These are phyloP conservation scores for Peromyscus polionotus DNA, from an alignment of 2,113 vertebrate genomes.

Conservation along the genomic window DNA sequence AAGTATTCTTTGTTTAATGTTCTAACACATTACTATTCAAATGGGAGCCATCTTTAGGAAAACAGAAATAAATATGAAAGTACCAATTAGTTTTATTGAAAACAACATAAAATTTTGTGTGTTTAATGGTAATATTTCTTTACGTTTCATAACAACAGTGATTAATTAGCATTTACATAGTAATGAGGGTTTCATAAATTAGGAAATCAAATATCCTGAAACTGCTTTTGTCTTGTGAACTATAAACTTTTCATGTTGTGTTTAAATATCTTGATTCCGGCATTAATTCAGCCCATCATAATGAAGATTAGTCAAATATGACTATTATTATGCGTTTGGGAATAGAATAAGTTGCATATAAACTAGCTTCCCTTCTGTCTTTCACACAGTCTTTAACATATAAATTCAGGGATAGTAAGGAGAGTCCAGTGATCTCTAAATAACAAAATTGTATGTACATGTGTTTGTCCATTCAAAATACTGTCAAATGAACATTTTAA, in stretches of 20 bases:
- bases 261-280: background rate
- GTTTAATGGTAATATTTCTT: background rate
- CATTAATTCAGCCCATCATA: background rate
- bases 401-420: conserved; percentile 73
- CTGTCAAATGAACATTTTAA: conserved; percentile 71
- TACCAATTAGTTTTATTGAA: background rate
- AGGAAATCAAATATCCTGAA: background rate
- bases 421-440: conserved; percentile 71
- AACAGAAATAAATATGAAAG: background rate
- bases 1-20: background rate
- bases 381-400: conserved; percentile 58
- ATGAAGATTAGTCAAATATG: background rate
- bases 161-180: background rate
- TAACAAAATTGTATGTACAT: conserved; percentile 71
- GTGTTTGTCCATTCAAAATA: conserved; percentile 69
- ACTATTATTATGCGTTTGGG: background rate
- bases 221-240: background rate
- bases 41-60: background rate
- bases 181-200: background rate
- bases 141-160: background rate
- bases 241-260: background rate
- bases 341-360: background rate
- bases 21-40: background rate
- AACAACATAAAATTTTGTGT: background rate
- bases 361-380: background rate